Percentiles rank a stretch among this genome's conserved stretches.
Evolutionary conservation across 1,140 invertebrate genomes (phyloP).

Genomic region (Chironomus tepperi): DNA sequence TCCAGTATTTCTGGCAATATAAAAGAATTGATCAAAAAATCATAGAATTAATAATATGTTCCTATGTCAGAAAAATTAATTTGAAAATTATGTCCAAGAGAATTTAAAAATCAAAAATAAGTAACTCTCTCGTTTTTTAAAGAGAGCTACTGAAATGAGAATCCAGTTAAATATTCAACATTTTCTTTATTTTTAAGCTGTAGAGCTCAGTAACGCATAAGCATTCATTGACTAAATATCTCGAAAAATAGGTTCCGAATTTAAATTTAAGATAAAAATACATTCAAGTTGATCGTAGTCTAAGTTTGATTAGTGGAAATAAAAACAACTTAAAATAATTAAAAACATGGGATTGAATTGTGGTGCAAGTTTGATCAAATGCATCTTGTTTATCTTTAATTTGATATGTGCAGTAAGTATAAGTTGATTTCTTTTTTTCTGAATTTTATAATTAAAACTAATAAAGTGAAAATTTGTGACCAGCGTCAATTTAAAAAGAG

Average conservation of each 20-base stretch:
- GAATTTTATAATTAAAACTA: background rate
- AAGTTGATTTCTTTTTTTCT: background rate
- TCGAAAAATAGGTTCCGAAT: background rate
- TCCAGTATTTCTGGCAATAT: too few relatives aligned
- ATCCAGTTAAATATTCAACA: too few relatives aligned
- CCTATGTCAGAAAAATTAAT: too few relatives aligned
- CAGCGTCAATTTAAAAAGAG: background rate
- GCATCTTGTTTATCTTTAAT: slow-evolving; percentile 45
- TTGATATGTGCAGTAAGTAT: slow-evolving; percentile 45
- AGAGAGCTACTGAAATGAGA: too few relatives aligned
- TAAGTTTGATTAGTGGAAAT: background rate
- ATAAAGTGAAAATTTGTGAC: background rate
- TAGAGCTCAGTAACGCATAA: too few relatives aligned
- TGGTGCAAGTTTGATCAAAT: slow-evolving; percentile 36
- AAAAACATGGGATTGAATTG: slow-evolving; percentile 31
- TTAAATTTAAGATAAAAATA: background rate
- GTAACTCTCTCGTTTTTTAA: too few relatives aligned
- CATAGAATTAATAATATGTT: too few relatives aligned
- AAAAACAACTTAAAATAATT: background rate
- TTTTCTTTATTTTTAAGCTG: too few relatives aligned
- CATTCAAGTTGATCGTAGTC: background rate
- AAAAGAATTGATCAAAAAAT: too few relatives aligned
- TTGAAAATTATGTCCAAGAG: too few relatives aligned
- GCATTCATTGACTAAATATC: too few relatives aligned
- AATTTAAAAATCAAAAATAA: too few relatives aligned